phyloP scores from a whole-genome alignment of 2,888 invertebrate genomes.

The Hypomecis punctinalis region DNA sequence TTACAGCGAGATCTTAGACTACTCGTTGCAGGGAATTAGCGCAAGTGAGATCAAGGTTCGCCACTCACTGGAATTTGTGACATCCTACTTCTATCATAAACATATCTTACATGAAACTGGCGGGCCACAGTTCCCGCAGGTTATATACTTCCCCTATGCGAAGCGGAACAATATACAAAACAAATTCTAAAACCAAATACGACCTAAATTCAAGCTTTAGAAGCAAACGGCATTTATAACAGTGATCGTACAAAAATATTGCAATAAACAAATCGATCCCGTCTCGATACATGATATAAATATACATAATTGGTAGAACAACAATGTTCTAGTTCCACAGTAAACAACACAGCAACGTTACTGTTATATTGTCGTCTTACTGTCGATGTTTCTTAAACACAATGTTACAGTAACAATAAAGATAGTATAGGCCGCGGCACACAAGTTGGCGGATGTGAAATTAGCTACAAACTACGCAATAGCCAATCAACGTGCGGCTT shows the following conservation, averaged over 20 bases:
- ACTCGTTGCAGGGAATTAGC: conserved; percentile 49
- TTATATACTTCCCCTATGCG: conserved; percentile 3
- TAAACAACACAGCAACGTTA: not conserved
- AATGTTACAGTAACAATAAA: no score
- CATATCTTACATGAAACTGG: not conserved
- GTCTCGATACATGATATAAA: conserved; percentile 5
- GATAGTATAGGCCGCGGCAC: no score
- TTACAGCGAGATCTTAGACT: no score
- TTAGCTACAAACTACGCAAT: no score
- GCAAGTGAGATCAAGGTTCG: conserved; percentile 64
- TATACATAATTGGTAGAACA: not conserved
- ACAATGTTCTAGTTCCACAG: not conserved
- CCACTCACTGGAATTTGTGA: conserved; percentile 59
- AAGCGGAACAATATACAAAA: conserved; percentile 21
- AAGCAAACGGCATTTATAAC: conserved; percentile 36
- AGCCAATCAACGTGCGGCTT: no score
- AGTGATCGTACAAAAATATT: conserved; percentile 44
- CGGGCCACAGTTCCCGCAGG: not conserved
- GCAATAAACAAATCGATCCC: conserved; percentile 14
- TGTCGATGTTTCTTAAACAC: no score
- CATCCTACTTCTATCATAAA: conserved; percentile 35
- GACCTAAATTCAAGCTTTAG: conserved; percentile 21
- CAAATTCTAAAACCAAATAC: conserved; percentile 1
- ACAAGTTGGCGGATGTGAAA: no score
- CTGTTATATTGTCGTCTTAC: no score